A percentile compares a stretch with the other conserved stretches of the same genome.
Evolutionary conservation across 1,140 invertebrate genomes (phyloP).

Genomic region (Pinna nobilis): DNA sequence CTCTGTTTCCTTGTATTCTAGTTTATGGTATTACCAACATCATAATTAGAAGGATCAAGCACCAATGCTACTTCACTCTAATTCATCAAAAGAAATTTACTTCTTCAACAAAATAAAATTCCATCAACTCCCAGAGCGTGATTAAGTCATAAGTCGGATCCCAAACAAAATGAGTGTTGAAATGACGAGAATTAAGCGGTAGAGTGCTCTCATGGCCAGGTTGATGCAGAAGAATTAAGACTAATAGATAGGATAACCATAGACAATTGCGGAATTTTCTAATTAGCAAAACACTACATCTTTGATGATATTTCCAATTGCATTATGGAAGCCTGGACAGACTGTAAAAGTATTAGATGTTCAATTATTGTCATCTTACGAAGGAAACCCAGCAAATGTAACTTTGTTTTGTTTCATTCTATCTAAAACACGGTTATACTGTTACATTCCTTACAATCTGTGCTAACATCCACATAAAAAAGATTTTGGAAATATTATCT

Average conservation of each 20-base stretch:
- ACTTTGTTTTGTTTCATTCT: too few species aligned
- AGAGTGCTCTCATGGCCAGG: conserved; percentile 24
- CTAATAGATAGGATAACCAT: conserved; percentile 27
- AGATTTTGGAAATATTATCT: too few species aligned
- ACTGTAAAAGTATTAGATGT: too few species aligned
- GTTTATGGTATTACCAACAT: conserved; percentile 41
- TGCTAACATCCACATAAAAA: too few species aligned
- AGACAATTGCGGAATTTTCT: conserved; percentile 31
- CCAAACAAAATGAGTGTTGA: conserved; percentile 25
- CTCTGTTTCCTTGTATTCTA: conserved; percentile 30
- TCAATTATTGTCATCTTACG: too few species aligned
- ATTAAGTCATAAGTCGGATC: conserved; percentile 44
- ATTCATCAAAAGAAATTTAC: conserved; percentile 47
- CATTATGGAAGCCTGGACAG: too few species aligned
- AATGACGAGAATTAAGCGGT: conserved; percentile 24
- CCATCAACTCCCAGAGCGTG: conserved; percentile 32
- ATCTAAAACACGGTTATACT: too few species aligned
- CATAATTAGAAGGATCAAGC: conserved; percentile 46
- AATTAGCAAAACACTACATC: conserved; percentile 28
- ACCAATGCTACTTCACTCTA: conserved; percentile 34
- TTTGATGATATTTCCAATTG: conserved; percentile 11
- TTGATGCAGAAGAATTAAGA: conserved; percentile 16
- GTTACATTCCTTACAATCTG: too few species aligned
- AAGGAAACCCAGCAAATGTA: too few species aligned
- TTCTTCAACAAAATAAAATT: conserved; percentile 40